Evolutionary conservation across 2,113 vertebrate species (phyloP).

Genomic region (Amblyornis subalaris): DNA sequence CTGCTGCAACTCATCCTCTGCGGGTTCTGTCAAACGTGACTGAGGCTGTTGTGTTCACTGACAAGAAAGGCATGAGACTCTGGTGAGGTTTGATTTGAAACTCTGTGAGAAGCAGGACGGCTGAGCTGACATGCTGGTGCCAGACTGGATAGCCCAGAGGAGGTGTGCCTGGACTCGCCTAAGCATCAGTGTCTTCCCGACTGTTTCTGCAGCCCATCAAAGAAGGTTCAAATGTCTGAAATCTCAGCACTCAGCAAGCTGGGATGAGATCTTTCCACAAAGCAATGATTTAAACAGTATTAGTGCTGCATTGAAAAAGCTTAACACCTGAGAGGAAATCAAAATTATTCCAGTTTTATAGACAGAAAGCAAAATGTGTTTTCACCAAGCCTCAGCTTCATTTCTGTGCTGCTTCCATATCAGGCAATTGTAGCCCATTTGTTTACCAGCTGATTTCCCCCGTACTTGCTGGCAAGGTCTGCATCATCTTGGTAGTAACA

Average conservation of each 20-base stretch:
- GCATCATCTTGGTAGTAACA: background rate
- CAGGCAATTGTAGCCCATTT: background rate
- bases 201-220: background rate
- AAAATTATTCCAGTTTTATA: background rate
- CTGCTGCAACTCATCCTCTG: background rate
- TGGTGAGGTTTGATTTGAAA: background rate
- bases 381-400: background rate
- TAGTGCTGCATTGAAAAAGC: background rate
- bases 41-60: background rate
- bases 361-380: background rate
- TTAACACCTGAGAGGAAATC: background rate
- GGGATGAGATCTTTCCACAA: background rate
- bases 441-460: background rate
- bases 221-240: background rate
- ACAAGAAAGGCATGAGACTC: background rate
- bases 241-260: background rate
- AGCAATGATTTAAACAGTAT: background rate
- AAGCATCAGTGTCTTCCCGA: background rate
- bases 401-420: background rate
- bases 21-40: background rate
- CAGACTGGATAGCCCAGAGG: background rate
- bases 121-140: background rate
- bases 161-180: background rate
- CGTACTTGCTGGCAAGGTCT: accelerated
- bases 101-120: background rate